Evolutionary conservation across 2,888 invertebrate species (phyloP), one percentile per base, ranked within the genome.

Genomic region (Gortyna flavago): DNA sequence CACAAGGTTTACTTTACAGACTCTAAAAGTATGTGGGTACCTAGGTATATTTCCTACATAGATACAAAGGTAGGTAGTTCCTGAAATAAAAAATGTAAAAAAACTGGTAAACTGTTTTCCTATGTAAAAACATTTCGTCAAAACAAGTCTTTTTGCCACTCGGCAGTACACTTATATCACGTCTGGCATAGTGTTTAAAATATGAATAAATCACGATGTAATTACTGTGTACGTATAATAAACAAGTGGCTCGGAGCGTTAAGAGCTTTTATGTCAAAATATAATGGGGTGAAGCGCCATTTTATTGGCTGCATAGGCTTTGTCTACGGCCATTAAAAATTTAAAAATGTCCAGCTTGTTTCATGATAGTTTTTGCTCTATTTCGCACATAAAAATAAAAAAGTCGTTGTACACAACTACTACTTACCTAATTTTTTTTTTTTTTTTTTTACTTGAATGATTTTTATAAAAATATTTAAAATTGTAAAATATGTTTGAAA

Each of bases 141-240:
- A 35, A 77, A 62, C 21, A n/a, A 51, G 64, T 48, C 5, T 6
- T 32, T 51, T 18, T 66, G 44, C 25, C 21, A 38, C 8, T 67
- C 25, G 32, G 25, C 25, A 54, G 54, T 32, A 13, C 16, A 61
- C 29, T 44, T 41, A 61, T 48, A 62, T 18, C 41, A 66, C 7
- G 57, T 57, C 35, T 62, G 13, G 6, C 9, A 32, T 72, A 38
- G 13, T 61, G 25, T 72, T 62, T 66, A 59, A 74, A 80, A 83
- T 59, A 78, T 70, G 54, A 64, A 77, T 84, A 84, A 77, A 81
- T 77, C 65, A 38, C 25, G 7, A 5, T 38, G 38, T 84, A 77
- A 81, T 78, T 73, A 74, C 77, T 67, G 64, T 68, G 59, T 62
- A 38, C 65, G 57, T 72, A 25, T 70, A 72, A 64, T 74, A 81